phyloP scores from a whole-genome alignment of 2,797 vertebrate genomes.

The Cyclopterus lumpus region DNA sequence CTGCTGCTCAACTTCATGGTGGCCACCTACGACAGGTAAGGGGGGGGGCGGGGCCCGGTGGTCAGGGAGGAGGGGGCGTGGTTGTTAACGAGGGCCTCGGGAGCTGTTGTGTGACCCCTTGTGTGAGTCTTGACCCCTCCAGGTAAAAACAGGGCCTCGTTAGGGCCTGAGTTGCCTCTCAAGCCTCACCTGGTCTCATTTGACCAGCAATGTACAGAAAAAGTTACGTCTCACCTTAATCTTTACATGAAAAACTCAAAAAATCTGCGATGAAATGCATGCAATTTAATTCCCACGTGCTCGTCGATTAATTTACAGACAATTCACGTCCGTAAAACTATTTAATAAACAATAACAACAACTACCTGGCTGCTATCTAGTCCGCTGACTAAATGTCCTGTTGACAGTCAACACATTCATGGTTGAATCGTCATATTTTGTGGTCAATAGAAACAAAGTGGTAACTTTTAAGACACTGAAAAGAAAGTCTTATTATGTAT shows the following conservation, averaged over 20 bases:
- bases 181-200: background rate
- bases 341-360: background rate
- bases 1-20: conserved; percentile 98
- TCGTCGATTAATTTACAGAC: background rate
- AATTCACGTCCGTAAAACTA: background rate
- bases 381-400: background rate
- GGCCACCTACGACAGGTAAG: conserved; percentile 94
- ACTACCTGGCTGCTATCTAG: background rate
- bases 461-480: background rate
- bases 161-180: too few relatives aligned
- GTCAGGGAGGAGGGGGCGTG: background rate
- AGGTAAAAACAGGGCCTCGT: too few relatives aligned
- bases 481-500: background rate
- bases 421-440: background rate
- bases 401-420: background rate
- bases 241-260: background rate
- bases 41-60: background rate
- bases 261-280: background rate
- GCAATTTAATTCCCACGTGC: background rate
- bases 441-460: background rate
- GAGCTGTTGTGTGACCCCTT: background rate
- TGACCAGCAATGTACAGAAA: background rate
- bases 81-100: background rate
- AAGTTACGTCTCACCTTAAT: background rate
- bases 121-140: background rate